Percentiles rank a stretch among this genome's conserved stretches.
phyloP scores from a whole-genome alignment of 2,888 invertebrate genomes.

The Ecliptopera silaceata region DNA sequence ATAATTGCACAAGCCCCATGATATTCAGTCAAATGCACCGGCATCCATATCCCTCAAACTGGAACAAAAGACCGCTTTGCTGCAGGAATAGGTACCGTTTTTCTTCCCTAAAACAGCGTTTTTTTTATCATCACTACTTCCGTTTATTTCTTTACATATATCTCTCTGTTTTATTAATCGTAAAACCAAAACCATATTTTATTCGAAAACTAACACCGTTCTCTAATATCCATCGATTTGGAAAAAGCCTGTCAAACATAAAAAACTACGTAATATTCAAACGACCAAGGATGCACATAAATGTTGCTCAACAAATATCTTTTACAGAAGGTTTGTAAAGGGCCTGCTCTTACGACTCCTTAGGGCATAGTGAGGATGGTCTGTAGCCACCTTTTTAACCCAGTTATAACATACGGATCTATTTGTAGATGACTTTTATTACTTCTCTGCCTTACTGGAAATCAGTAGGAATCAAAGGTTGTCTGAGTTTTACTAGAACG shows the following conservation, averaged over 20 bases:
- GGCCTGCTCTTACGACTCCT: conserved; percentile 58
- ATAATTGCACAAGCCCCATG: too few species aligned
- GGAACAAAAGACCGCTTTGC: too few species aligned
- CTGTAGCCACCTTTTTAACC: conserved; percentile 51
- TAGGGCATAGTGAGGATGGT: conserved; percentile 51
- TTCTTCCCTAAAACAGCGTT: too few species aligned
- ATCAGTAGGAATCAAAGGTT: too few species aligned
- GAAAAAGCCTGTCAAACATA: conserved; percentile 34
- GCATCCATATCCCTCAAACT: too few species aligned
- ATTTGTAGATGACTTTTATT: too few species aligned
- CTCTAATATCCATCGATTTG: conserved; percentile 10
- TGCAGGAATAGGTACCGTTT: too few species aligned
- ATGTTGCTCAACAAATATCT: conserved; percentile 39
- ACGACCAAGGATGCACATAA: conserved; percentile 28
- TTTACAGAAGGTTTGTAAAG: conserved; percentile 54
- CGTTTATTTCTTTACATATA: too few species aligned
- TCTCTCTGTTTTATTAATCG: not conserved
- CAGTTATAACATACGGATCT: conserved; percentile 1
- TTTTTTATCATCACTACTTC: too few species aligned
- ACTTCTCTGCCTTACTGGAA: too few species aligned
- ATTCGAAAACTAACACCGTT: not conserved
- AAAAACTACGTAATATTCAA: conserved; percentile 35
- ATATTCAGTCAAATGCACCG: too few species aligned
- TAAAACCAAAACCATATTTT: not conserved
- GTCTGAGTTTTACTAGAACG: too few species aligned